Conservation (phyloP, 2,797 vertebrate species). For the Fratercula arctica region DNA sequence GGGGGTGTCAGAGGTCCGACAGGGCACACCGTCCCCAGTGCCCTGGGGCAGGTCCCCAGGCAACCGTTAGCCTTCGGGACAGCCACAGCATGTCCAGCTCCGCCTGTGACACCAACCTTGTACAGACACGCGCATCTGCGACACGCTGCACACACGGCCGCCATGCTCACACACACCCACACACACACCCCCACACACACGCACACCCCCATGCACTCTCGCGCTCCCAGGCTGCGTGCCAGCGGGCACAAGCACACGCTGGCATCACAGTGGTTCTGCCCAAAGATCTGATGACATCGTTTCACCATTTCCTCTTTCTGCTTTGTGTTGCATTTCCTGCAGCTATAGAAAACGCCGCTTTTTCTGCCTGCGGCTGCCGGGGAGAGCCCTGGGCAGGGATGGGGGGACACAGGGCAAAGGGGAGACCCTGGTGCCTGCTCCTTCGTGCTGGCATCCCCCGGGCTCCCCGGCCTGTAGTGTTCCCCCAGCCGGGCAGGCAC, state of each 20-base stretch:
- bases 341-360: accelerated
- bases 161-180: too few species aligned
- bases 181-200: too few species aligned
- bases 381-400: not conserved
- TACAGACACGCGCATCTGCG: accelerated
- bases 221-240: accelerated
- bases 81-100: not conserved
- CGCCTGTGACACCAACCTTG: not conserved
- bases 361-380: not conserved
- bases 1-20: accelerated
- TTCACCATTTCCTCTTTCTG: not conserved
- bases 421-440: not conserved
- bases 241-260: accelerated
- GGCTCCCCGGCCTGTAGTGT: not conserved
- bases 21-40: not conserved
- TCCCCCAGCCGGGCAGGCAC: not conserved
- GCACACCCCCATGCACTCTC: accelerated
- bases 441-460: accelerated
- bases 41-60: not conserved
- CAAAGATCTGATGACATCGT: not conserved
- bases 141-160: accelerated
- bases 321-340: not conserved
- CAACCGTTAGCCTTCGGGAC: not conserved
- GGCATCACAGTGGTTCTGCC: not conserved
- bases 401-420: not conserved